Evolutionary conservation across 2,113 vertebrate genomes (phyloP), one percentile per base, ranked within the genome.

Genomic region (Aramus guarauna): DNA sequence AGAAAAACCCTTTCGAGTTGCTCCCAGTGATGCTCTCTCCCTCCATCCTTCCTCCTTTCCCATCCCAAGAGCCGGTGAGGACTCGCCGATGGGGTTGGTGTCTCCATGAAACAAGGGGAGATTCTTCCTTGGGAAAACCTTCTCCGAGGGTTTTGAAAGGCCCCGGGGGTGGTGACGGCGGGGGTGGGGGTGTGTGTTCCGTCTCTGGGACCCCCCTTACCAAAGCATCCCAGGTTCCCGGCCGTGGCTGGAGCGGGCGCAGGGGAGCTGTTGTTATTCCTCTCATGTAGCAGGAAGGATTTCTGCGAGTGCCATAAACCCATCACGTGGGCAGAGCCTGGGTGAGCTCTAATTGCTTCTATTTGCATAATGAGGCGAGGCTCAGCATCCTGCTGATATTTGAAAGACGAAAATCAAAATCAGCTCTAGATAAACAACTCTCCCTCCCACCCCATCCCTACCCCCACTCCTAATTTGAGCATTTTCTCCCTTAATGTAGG

Each of bases 271-370:
- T 92, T 97, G 92, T 91, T 79, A 97, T 97, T 97, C 96, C 86
- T 83, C 94, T 97, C 96, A 84, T 95, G 96, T 90, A 80, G 83
- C 95, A 63, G 92, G 94, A 89, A 95, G 92, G 92, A 89, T 96
- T 95, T 96, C 92, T 92, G 93, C 26, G 45, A 90, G 97, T 80
- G 91, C 95, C 89, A 96, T 92, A 96, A 95, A 94, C 75, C 69
- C 73, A 4, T 95, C 96, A 96, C 92, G 87, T 95, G 97, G 77
- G 87, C 89, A 95, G 92, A 95, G 90, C 95, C 90, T 90, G 95
- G 97, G 95, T 91, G 96, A 94, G 86, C 95, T 97, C 95, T 97
- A 97, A 97, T 97, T 97, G 95, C 96, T 97, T 96, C 96, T 93
- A 91, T 97, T 97, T 97, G 95, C 96, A 97, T 97, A 97, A 97